Evolutionary conservation across 2,113 vertebrate species (phyloP).

Genomic region (Thymallus thymallus): DNA sequence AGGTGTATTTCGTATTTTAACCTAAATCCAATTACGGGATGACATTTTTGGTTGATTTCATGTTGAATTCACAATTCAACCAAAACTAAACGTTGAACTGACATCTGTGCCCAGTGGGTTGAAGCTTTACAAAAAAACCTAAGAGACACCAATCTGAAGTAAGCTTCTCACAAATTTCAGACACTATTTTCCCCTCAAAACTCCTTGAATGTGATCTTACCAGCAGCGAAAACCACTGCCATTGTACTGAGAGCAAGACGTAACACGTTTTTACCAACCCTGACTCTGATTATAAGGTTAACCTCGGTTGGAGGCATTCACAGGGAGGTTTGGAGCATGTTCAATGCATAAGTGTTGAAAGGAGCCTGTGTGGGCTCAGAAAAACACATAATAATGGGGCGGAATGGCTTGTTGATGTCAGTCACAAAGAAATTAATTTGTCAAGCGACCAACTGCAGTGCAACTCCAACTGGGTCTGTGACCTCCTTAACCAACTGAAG

Average conservation of each 20-base stretch:
- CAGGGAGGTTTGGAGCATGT: constrained; percentile 26
- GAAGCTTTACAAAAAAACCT: too few relatives aligned
- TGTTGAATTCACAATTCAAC: too few relatives aligned
- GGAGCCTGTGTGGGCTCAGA: constrained; percentile 8
- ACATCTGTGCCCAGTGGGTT: too few relatives aligned
- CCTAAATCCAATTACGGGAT: too few relatives aligned
- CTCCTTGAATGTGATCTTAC: constrained; percentile 29
- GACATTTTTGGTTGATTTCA: too few relatives aligned
- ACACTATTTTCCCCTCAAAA: constrained; percentile 15
- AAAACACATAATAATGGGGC: neutral
- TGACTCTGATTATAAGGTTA: constrained; percentile 42
- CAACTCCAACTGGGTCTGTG: neutral
- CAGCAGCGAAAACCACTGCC: constrained; percentile 22
- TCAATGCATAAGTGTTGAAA: constrained; percentile 32
- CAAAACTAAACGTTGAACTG: too few relatives aligned
- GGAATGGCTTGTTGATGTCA: neutral
- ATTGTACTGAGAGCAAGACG: constrained; percentile 44
- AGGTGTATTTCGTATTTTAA: too few relatives aligned
- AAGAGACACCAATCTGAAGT: too few relatives aligned
- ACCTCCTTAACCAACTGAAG: neutral
- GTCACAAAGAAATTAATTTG: constrained; percentile 13
- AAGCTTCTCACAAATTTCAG: neutral
- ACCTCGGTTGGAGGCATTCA: constrained; percentile 28
- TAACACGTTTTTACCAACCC: constrained; percentile 35
- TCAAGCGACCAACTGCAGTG: neutral